These are phyloP conservation scores for Merodon equestris DNA, from an alignment of 2,888 invertebrate species.

Conservation along the genomic window DNA sequence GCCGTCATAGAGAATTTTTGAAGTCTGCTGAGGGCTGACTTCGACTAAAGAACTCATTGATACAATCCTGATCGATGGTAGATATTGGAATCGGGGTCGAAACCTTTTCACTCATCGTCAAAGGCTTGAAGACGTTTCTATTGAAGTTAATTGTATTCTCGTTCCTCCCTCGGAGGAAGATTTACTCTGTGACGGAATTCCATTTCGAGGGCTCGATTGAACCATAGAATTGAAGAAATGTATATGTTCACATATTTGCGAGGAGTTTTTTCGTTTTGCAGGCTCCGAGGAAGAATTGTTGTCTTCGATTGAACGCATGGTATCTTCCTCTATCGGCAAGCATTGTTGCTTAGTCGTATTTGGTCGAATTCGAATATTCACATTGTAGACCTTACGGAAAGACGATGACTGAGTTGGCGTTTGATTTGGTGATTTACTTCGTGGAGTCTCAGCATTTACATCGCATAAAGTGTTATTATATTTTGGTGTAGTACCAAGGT, in stretches of 20 bases:
- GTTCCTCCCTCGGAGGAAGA: conserved; percentile 12
- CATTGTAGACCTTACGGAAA: conserved; percentile 47
- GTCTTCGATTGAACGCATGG: conserved; percentile 8
- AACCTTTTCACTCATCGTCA: conserved; percentile 13
- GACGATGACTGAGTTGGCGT: conserved; percentile 14
- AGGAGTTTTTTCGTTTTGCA: conserved; percentile 19
- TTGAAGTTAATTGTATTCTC: conserved; percentile 40
- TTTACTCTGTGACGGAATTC: conserved; percentile 12
- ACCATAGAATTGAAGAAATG: conserved; percentile 55
- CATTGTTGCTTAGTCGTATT: conserved; percentile 18
- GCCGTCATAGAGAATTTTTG: conserved; percentile 53
- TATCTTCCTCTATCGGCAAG: background rate
- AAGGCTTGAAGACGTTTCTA: conserved; percentile 24
- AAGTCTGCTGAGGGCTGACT: conserved; percentile 43
- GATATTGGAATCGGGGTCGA: conserved; percentile 4
- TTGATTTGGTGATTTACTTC: conserved; percentile 36
- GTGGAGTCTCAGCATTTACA: conserved; percentile 28
- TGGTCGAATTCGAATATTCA: conserved; percentile 58
- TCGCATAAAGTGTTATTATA: conserved; percentile 31
- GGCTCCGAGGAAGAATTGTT: conserved; percentile 1
- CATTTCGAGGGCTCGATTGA: conserved; percentile 14
- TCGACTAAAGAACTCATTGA: conserved; percentile 49
- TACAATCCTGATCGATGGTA: conserved; percentile 23
- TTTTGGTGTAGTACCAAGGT: conserved; percentile 46
- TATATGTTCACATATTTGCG: conserved; percentile 58